Evolutionary conservation across 1,140 invertebrate species (phyloP).

Genomic region (Phymorhynchus buccinoides): DNA sequence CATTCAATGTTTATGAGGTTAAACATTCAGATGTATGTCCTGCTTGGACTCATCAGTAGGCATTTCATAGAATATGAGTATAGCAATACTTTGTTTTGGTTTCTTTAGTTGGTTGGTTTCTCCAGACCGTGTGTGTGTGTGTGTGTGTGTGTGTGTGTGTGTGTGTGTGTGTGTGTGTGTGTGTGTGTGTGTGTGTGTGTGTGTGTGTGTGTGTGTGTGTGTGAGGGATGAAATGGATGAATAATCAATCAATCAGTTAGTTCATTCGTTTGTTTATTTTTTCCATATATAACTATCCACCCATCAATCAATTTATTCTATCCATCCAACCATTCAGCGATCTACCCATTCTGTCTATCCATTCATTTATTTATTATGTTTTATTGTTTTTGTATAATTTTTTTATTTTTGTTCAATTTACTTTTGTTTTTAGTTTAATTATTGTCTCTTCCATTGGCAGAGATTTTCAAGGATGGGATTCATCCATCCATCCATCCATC

Average conservation of each 20-base stretch:
- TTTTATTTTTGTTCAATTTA: no score
- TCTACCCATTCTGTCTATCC: not conserved
- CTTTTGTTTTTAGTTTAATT: no score
- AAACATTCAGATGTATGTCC: no score
- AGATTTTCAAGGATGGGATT: no score
- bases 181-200: not conserved
- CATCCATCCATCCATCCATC: no score
- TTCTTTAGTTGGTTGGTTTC: not conserved
- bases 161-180: slow-evolving; percentile 8
- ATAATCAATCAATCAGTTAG: no score
- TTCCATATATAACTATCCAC: not conserved
- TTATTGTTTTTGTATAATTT: no score
- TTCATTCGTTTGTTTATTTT: not conserved
- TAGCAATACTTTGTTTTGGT: not conserved
- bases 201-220: not conserved
- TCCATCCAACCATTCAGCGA: not conserved
- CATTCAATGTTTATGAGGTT: no score
- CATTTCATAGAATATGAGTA: no score
- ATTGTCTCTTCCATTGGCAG: no score
- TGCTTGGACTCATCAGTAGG: no score
- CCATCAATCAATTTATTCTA: not conserved
- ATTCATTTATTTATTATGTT: not conserved
- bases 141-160: not conserved
- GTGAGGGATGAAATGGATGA: not conserved
- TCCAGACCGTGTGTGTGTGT: not conserved